Conservation (phyloP, 2,113 vertebrate species). For the Lichenostomus cassidix region DNA sequence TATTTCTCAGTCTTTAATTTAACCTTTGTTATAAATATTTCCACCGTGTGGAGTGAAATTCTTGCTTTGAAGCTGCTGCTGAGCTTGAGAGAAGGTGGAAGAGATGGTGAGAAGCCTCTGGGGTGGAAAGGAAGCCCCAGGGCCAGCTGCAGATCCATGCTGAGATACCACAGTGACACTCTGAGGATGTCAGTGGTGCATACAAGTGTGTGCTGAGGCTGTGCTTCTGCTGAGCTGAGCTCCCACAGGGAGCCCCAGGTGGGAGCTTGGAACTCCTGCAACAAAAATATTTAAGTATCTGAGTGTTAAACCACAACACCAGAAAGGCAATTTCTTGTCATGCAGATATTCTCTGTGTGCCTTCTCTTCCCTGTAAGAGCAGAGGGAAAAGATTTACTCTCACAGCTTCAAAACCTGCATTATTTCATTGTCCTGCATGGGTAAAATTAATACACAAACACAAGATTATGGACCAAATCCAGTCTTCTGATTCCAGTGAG, state of each 20-base stretch:
- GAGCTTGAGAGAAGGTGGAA: conserved; percentile 40
- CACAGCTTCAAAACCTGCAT: neutral
- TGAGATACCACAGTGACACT: neutral
- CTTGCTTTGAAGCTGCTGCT: neutral
- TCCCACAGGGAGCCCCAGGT: neutral
- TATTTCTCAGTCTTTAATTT: neutral
- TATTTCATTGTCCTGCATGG: rapidly evolving
- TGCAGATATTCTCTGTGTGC: neutral
- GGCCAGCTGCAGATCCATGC: neutral
- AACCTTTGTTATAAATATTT: neutral
- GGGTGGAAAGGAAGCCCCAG: conserved; percentile 35
- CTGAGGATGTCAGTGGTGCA: neutral
- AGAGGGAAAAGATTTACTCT: neutral
- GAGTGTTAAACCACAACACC: rapidly evolving
- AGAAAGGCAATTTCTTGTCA: neutral
- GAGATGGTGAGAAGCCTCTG: conserved; percentile 53
- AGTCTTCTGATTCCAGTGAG: neutral
- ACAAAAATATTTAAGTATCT: neutral
- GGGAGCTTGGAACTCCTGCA: neutral
- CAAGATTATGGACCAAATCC: neutral
- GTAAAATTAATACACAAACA: neutral
- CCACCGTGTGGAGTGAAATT: rapidly evolving
- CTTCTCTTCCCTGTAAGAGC: neutral
- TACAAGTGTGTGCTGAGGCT: neutral
- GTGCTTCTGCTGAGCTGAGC: neutral